Base-by-base conservation (phyloP, 92 coral and sea anemone species). In the Paragorgia papillata region DNA sequence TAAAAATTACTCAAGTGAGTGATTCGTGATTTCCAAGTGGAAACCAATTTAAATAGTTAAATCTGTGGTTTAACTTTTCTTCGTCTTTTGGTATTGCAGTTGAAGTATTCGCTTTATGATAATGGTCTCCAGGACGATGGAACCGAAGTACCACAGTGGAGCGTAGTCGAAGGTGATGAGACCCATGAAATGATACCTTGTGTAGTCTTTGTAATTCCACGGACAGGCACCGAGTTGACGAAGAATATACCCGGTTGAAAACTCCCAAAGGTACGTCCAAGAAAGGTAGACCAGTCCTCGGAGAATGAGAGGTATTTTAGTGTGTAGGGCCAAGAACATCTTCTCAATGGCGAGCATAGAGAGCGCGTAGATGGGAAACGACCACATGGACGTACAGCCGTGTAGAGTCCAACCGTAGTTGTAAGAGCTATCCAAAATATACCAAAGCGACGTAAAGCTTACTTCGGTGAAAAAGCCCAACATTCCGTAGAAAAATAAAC, bases 161-260 rank as follows among this genome's bases (percentile, higher is more conserved):
- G 98, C 98, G 51, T 94, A 94, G 75, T 94, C 98, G 30, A 94
- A 82, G 2, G 98, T 94, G 10, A 94, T 94, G 9, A 94, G 81
- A 0, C 98, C 98, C 92, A 91, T 85, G 18, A 94, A 41, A 61
- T 94, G 84, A 79, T 74, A 88, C 53, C 86, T 79, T 1, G 98
- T 94, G 28, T 94, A 94, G 2, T 73, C 98, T 1, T 81, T 87
- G 83, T 94, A 94, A 78, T 94, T 90, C 98, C 98, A 94, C 0
- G 98, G 98, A 63, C 98, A 94, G 0, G 98, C 98, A 54, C 88
- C 89, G 63, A 94, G 90, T 54, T 94, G 92, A 1, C 98, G 93
- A 30, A 94, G 58, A 29, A 91, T 13, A 4, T 85, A 64, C 6
- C 98, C 98, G 25, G 97, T 91, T 20, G 68, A 5, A 50, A 91